Percentiles rank a stretch among this genome's conserved stretches.
Conservation (phyloP, 64 coral and sea anemone genomes). For the Montipora cactus region DNA sequence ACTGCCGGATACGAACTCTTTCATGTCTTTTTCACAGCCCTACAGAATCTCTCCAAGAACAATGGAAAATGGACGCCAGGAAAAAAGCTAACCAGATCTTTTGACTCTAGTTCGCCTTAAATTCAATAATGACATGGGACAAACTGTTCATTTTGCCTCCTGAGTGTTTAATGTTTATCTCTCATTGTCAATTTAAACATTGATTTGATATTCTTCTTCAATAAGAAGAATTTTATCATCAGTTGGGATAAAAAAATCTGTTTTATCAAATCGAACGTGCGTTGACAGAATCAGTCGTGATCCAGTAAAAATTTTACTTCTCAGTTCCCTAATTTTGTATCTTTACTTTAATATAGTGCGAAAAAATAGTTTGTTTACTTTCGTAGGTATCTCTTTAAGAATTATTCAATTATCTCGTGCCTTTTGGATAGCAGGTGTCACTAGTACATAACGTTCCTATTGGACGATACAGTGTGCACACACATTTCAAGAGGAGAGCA, state of each 20-base stretch:
- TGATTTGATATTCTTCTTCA: slow-evolving; percentile 71
- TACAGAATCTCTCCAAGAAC: not conserved
- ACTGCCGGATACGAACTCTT: slow-evolving; percentile 66
- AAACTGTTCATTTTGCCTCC: slow-evolving; percentile 50
- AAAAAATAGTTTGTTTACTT: slow-evolving; percentile 81
- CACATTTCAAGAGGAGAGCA: not conserved
- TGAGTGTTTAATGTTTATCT: slow-evolving; percentile 74
- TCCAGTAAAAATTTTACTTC: not conserved
- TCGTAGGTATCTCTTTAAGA: slow-evolving; percentile 70
- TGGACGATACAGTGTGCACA: not conserved
- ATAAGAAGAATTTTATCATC: slow-evolving; percentile 26
- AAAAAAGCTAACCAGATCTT: not conserved
- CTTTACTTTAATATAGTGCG: slow-evolving; percentile 65
- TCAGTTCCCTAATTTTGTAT: not conserved
- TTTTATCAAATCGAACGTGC: not conserved
- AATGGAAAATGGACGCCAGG: not conserved
- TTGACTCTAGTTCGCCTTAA: not conserved
- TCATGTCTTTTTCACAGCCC: not conserved
- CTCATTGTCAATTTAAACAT: slow-evolving; percentile 57
- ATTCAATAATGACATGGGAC: not conserved
- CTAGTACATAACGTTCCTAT: not conserved
- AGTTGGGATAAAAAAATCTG: not conserved
- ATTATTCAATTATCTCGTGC: slow-evolving; percentile 83
- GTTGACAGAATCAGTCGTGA: not conserved
- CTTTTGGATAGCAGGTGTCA: slow-evolving; percentile 69